phyloP scores from a whole-genome alignment of 2,888 invertebrate species.

The Miltochrista miniata region DNA sequence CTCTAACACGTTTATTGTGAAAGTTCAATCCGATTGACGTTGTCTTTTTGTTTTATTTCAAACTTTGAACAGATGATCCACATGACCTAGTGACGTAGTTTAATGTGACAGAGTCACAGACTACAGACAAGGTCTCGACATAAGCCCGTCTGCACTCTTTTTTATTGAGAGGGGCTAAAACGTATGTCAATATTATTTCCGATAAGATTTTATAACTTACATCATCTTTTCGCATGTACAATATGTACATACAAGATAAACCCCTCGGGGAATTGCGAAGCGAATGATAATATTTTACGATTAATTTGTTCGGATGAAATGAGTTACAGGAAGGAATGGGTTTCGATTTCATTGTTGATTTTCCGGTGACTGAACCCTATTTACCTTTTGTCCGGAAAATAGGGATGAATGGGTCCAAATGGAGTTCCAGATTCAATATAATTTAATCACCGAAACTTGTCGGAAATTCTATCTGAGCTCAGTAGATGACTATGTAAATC shows the following conservation, averaged over 20 bases:
- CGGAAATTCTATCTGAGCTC: neutral
- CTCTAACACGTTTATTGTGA: too few species aligned
- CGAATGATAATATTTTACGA: slow-evolving; percentile 12
- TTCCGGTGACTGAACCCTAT: slow-evolving; percentile 13
- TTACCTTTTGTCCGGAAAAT: slow-evolving; percentile 7
- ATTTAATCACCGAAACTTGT: slow-evolving; percentile 10
- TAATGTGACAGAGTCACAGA: too few species aligned
- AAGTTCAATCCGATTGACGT: too few species aligned
- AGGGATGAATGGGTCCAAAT: slow-evolving; percentile 3
- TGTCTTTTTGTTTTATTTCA: too few species aligned
- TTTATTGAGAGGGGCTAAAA: too few species aligned
- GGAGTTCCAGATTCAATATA: slow-evolving; percentile 2
- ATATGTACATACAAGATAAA: neutral
- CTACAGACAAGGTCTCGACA: too few species aligned
- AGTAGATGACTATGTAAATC: too few species aligned
- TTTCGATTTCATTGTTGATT: slow-evolving; percentile 19
- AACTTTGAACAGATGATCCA: too few species aligned
- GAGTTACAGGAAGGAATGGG: neutral
- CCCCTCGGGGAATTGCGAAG: neutral
- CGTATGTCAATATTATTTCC: neutral
- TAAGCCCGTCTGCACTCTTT: neutral
- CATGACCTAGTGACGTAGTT: too few species aligned
- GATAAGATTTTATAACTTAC: neutral
- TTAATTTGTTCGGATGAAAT: slow-evolving; percentile 10
- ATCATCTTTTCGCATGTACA: neutral